Evolutionary conservation across 1,140 invertebrate species (phyloP).

Genomic region (Zaprionus davidi): DNA sequence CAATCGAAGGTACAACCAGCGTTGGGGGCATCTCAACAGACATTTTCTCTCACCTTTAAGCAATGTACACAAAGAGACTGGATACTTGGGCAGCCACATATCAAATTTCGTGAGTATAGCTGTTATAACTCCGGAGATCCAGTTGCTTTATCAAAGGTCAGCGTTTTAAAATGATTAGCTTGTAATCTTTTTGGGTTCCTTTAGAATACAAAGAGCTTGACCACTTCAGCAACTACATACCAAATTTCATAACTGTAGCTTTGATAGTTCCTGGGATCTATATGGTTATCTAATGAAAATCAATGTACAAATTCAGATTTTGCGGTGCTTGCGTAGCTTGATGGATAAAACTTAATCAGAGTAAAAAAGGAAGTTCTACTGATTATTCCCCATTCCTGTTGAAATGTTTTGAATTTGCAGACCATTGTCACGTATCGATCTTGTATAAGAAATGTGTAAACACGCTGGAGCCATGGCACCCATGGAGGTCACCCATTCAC

Average conservation of each 20-base stretch:
- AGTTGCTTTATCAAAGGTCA: background rate
- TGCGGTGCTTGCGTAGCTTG: background rate
- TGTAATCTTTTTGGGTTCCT: no score
- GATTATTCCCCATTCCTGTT: background rate
- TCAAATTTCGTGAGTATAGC: background rate
- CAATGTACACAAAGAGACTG: background rate
- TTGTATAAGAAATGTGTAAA: slow-evolving; percentile 4
- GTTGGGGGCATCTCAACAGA: background rate
- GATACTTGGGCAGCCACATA: background rate
- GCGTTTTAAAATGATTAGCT: no score
- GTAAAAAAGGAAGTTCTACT: background rate
- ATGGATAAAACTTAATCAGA: background rate
- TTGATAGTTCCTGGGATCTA: background rate
- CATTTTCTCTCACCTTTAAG: background rate
- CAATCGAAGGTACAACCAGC: no score
- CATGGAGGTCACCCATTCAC: slow-evolving; percentile 1
- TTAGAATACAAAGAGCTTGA: background rate
- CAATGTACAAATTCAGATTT: background rate
- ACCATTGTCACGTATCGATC: slow-evolving; percentile 9
- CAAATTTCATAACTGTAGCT: background rate
- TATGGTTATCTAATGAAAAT: background rate
- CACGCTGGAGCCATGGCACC: background rate
- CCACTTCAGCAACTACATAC: background rate
- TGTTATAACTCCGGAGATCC: background rate
- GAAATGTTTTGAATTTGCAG: background rate